Conservation (phyloP, 2,888 invertebrate species). For the Hypena proboscidalis region DNA sequence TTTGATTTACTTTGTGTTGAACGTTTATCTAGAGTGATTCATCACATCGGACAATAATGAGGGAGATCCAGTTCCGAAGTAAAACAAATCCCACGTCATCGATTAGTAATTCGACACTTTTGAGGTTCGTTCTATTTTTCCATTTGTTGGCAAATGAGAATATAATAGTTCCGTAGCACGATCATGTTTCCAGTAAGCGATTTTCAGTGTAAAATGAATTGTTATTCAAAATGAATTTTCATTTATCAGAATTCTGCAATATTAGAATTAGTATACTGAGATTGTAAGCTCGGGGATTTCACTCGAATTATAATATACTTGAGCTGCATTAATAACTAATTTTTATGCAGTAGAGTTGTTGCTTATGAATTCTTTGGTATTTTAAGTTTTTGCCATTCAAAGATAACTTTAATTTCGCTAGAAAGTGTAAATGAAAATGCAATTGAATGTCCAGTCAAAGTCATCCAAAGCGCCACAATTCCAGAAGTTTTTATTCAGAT, state of each 20-base stretch:
- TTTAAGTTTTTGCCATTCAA: background rate
- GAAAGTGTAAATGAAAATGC: constrained; percentile 14
- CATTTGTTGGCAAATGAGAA: constrained; percentile 45
- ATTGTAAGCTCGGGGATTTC: background rate
- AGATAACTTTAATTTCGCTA: constrained; percentile 7
- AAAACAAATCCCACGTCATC: constrained; percentile 74
- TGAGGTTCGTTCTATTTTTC: constrained; percentile 55
- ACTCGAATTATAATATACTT: no score
- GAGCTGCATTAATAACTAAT: no score
- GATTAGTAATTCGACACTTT: constrained; percentile 77
- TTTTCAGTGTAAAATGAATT: constrained; percentile 28
- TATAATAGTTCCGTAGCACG: constrained; percentile 34
- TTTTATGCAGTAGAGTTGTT: no score
- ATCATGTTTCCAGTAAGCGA: constrained; percentile 41
- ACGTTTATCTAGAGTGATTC: constrained; percentile 78
- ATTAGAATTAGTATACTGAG: constrained; percentile 2
- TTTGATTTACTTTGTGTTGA: constrained; percentile 74
- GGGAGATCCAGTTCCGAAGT: constrained; percentile 69
- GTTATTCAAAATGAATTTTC: constrained; percentile 27
- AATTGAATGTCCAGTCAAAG: constrained; percentile 24
- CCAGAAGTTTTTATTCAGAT: constrained; percentile 31
- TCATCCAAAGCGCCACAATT: constrained; percentile 23
- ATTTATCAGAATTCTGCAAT: constrained; percentile 12
- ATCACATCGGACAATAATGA: constrained; percentile 77
- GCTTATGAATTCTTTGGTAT: no score